Base-by-base conservation (phyloP, 1,140 invertebrate genomes). In the Holotrichia oblita region DNA sequence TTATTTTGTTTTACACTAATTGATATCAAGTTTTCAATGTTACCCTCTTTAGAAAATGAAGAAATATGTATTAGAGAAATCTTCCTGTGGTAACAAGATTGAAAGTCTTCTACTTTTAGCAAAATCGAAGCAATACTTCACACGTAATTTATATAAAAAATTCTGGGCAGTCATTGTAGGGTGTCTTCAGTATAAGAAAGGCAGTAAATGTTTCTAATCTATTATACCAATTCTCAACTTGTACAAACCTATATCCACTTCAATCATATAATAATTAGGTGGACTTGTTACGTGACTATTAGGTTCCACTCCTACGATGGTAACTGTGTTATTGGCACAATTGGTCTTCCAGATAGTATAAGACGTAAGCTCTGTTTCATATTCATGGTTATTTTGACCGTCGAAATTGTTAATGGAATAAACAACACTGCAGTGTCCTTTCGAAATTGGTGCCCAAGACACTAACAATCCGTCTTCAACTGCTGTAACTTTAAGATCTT, bases 351-450 rank as follows among this genome's bases (percentile, higher is more conserved):
- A 10, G 8, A 69, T 69, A 12, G 61, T 69, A 20, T 69, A 69
- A 10, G 61, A 9, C 6, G 61, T 69, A 1, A 69, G 22, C 22
- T 69, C 61, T 7, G 61, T 69, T 69, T 24, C 27, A 34, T 69
- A 69, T 24, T 69, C 12, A 22, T 12, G 12, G 14, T 6, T 69
- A 27, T 69, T 34, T 34, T 24, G 6, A 10, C 61, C 61, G 27
- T 69, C 22, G 8, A 69, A 69, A 9, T 69, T 69, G 22, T 20
- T 69, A 27, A 69, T 69, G 7, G 61, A 22, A 22, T 69, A 69
- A 17, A 69, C 17, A 22, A 69, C 22, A 24, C 24, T 7, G 22
- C 61, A 69, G 2, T 6, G 6, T 6, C 61, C 61, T 27, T 69
- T 34, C 12, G 10, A 17, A 14, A 69, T 34, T 4, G 61, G 61